Base-by-base conservation (phyloP, 2,113 vertebrate genomes). In the Trichomycterus rosablanca region DNA sequence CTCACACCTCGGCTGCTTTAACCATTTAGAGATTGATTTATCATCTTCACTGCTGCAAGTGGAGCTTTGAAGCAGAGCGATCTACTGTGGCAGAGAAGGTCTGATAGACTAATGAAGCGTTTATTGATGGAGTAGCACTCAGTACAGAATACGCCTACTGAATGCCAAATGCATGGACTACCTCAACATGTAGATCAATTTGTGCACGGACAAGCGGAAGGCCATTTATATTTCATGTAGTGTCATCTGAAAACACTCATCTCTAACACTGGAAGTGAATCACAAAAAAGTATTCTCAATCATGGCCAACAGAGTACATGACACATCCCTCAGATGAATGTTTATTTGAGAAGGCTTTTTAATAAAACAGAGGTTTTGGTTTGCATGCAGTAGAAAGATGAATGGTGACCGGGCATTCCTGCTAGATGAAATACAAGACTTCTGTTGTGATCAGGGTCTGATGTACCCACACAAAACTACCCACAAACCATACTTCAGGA, bases 1-100 rank as follows among this genome's bases (percentile, higher is more conserved):
- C 4, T 20, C 35, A 19, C 19, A 32, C 42, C 43, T 62, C 16
- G 16, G 11, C 64, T 48, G 70, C 54, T 18, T 64, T 59, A 59
- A 59, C 45, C 30, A 49, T 59, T 68, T 64, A 67, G 58, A 67
- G 66, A 68, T 73, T 68, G 55, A 73, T 73, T 68, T 59, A 68
- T 63, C 60, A 59, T 57, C 37, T 55, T 22, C 39, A 54, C 43
- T 56, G 51, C 56, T 52, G 45, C 39, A 34, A 73, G 71, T 39
- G 24, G 55, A 60, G 59, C 56, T 58, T 18, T 15, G 7, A 39
- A 57, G 54, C 54, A 43, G 37, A 30, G 39, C 15, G 14, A 10
- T 28, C 57, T 49, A 44, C 22, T 61, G 59, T 45, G 57, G 63
- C 58, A 62, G 69, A 59, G 58, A 50, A 28, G 69, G 59, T 62